A percentile compares a stretch with the other conserved stretches of the same genome.
phyloP scores from a whole-genome alignment of 2,113 vertebrate species.

The Lucifuga dentata region DNA sequence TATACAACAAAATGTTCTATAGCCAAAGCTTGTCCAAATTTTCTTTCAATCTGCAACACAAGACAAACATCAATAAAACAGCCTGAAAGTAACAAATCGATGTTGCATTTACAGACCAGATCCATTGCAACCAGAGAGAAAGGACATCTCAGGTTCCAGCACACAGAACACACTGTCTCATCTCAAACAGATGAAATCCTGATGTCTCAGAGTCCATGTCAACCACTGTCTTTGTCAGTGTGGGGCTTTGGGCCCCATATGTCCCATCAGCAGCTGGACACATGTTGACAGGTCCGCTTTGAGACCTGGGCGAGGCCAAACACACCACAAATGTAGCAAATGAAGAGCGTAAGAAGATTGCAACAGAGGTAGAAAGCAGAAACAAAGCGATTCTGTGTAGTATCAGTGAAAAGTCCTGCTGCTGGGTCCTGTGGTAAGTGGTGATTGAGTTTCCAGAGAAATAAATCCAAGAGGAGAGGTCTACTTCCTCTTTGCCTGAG shows the following conservation, averaged over 20 bases:
- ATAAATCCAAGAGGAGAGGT: slow-evolving; percentile 24
- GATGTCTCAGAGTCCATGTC: slow-evolving; percentile 33
- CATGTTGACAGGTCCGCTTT: slow-evolving; percentile 18
- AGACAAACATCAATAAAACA: slow-evolving; percentile 71
- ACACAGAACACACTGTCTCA: slow-evolving; percentile 18
- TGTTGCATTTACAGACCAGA: slow-evolving; percentile 49
- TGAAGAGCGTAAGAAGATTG: slow-evolving; percentile 18
- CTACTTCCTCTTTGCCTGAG: slow-evolving; percentile 24
- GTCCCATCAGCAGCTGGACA: slow-evolving; percentile 25
- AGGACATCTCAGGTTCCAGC: slow-evolving; percentile 67
- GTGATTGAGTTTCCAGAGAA: slow-evolving; percentile 21
- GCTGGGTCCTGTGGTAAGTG: background rate
- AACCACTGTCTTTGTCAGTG: slow-evolving; percentile 35
- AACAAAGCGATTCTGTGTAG: background rate
- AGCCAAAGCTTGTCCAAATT: slow-evolving; percentile 31
- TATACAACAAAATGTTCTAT: slow-evolving; percentile 49
- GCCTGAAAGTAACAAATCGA: slow-evolving; percentile 56
- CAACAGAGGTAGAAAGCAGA: slow-evolving; percentile 38
- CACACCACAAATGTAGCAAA: slow-evolving; percentile 1
- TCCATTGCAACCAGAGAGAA: slow-evolving; percentile 14
- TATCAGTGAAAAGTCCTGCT: slow-evolving; percentile 7
- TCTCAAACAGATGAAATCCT: slow-evolving; percentile 23
- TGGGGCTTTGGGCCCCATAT: slow-evolving; percentile 3
- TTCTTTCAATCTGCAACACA: slow-evolving; percentile 68
- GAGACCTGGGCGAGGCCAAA: slow-evolving; percentile 27